Base-by-base conservation (phyloP, 2,888 invertebrate species). In the Nomada ferruginata region DNA sequence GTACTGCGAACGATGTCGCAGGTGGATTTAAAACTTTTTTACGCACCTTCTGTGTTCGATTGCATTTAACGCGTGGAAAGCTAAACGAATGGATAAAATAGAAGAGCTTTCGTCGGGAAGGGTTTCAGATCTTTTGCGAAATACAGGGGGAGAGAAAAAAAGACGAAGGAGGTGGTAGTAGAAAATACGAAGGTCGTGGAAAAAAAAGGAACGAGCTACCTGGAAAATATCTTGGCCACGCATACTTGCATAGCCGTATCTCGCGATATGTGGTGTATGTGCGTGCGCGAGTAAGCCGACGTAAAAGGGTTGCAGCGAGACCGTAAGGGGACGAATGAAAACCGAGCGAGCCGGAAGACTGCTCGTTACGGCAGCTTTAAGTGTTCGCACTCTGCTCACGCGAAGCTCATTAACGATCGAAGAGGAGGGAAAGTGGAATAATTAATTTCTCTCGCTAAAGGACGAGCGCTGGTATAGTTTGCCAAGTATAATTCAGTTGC, bases 391-490 rank as follows among this genome's bases (percentile, higher is more conserved):
- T 86, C 70, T 81, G 81, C 85, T 85, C 87, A 84, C 85, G 85
- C 87, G 84, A 77, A 83, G 79, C 88, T 90, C 90, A 89, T 90
- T 89, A 90, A 90, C 89, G 90, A 90, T 90, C 86, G 88, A 90
- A 77, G 82, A 85, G 79, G 79, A 73, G 76, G 79, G 83, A 83
- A 85, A 87, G 86, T 83, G 84, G 82, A 87, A 87, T 87, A 88
- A 90, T 90, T 90, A 86, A 88, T 90, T 90, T 85, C 75, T 76
- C 79, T 73, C 78, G 76, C 69, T 52, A 71, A 57, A 72, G 82
- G 65, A 71, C 47, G 60, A 44, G 13, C 47, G 23, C 26, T 47
- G 59, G 59, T 69, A 78, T 69, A 79, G 76, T 80, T 76, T 60
- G 71, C 72, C 55, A 29, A 64, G 55, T 82, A 68, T 83, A 83